Evolutionary conservation across 2,888 invertebrate genomes (phyloP).

Genomic region (Crepidodera aurea): DNA sequence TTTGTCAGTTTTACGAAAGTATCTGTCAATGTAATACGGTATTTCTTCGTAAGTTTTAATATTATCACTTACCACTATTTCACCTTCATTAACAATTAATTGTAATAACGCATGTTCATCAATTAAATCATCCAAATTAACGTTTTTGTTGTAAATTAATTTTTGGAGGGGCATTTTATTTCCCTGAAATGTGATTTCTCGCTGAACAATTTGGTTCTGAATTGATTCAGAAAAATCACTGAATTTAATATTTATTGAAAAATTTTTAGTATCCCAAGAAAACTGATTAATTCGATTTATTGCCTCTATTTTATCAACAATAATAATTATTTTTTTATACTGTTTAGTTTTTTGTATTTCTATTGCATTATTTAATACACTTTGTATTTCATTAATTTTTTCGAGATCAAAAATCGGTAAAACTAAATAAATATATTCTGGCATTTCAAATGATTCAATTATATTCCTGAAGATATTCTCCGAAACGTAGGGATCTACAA

Average conservation of each 20-base stretch:
- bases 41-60: background rate
- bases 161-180: background rate
- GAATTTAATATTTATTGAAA: background rate
- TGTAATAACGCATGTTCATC: background rate
- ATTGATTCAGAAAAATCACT: background rate
- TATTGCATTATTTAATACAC: background rate
- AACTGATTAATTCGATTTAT: background rate
- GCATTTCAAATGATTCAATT: background rate
- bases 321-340: background rate
- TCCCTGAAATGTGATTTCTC: constrained; percentile 6
- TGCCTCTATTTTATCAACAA: background rate
- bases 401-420: background rate
- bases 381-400: background rate
- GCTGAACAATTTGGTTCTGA: background rate
- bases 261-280: background rate
- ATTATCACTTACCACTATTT: background rate
- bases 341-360: background rate
- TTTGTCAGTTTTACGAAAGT: background rate
- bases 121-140: background rate
- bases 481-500: background rate
- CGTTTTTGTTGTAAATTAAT: background rate
- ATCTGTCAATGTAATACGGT: background rate
- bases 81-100: background rate
- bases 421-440: background rate
- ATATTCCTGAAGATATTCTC: background rate